Evolutionary conservation across 1,140 invertebrate genomes (phyloP), one percentile per base, ranked within the genome.

Genomic region (Trachymyrmex septentrionalis): DNA sequence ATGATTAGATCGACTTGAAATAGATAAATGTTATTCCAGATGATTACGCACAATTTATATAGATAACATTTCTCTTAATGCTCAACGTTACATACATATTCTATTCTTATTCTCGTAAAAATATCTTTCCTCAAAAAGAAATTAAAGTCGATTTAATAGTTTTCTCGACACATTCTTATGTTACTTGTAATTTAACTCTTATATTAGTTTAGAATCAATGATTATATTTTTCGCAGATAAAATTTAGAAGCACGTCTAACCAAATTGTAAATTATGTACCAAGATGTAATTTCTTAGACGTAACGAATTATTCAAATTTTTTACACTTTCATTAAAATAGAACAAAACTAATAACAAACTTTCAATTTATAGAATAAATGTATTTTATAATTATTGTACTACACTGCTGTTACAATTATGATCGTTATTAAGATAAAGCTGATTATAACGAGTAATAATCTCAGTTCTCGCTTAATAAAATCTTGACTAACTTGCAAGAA

Each of bases 401-500:
- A 50, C 1, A 24, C 38, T 34, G 53, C n/a, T 81, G 24, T n/a
- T 59, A 82, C 69, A 73, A 73, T 84, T 84, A 84, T 48, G 57
- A 84, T 59, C 24, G 34, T 38, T 38, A 34, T 34, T 34, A 34
- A 34, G 0, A 34, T 34, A 34, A 0, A 34, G 30, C 5, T 34
- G 30, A 0, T 34, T 34, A 6, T 34, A 34, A 34, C 6, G 30
- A 73, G 14, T n/a, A 73, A 84, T 61, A 61, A 73, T 19, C 24
- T 19, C 24, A 24, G n/a, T 24, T 73, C 38, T 84, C 38, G 34
- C 80, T 73, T 73, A 73, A 84, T 84, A 73, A 84, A 84, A n/a
- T 61, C 67, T 84, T 72, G 24, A 82, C 38, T 84, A 73, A 73
- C 55, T 84, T 30, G 38, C 12, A 48, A 72, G 30, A 38, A 69